These are phyloP conservation scores for Eptesicus fuscus DNA, from an alignment of 2,113 vertebrate species.

Conservation along the genomic window DNA sequence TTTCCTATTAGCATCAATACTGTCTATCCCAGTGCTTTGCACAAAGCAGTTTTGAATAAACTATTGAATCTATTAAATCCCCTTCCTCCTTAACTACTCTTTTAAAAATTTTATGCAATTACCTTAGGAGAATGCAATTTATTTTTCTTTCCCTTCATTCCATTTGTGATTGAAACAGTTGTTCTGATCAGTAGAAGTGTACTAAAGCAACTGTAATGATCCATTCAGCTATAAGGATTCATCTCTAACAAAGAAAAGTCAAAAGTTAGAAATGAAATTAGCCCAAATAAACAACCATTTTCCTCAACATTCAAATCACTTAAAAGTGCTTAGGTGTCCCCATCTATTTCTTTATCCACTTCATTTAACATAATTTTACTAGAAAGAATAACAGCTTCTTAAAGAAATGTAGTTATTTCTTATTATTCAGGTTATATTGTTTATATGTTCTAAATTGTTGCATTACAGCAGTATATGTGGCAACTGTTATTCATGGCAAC, in stretches of 20 bases:
- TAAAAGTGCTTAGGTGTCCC: not conserved
- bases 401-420: not conserved
- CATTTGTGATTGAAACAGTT: conserved; percentile 18
- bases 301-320: not conserved
- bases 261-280: conserved; percentile 26
- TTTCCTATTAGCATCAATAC: not conserved
- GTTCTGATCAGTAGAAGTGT: not conserved
- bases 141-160: not conserved
- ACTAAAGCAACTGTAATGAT: not conserved
- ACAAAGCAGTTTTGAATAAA: not conserved
- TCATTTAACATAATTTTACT: not conserved
- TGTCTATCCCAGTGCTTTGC: not conserved
- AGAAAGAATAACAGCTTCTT: not conserved
- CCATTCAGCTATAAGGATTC: not conserved
- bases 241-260: not conserved
- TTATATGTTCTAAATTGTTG: not conserved
- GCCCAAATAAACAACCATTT: not conserved
- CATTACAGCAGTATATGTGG: not conserved
- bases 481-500: not conserved
- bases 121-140: conserved; percentile 13
- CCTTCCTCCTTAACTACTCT: not conserved
- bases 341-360: not conserved
- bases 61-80: not conserved
- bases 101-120: not conserved
- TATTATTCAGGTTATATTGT: not conserved